phyloP scores from a whole-genome alignment of 2,113 vertebrate genomes.

The Saguinus imperator region DNA sequence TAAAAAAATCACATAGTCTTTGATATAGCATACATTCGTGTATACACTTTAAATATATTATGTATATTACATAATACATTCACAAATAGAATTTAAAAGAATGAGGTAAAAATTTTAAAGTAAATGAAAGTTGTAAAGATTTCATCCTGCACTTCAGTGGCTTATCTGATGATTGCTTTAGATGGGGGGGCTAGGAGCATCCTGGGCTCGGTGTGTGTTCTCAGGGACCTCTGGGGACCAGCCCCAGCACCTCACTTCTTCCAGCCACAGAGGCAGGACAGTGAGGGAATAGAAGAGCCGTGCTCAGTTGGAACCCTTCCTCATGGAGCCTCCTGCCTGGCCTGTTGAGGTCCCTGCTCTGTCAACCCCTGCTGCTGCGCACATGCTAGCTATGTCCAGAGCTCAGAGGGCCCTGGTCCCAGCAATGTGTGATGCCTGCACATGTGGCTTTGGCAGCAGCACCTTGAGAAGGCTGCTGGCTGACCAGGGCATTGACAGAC shows the following conservation, averaged over 20 bases:
- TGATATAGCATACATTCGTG: background rate
- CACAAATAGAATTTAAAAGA: background rate
- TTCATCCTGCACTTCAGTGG: background rate
- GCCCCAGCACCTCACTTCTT: background rate
- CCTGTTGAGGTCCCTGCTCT: background rate
- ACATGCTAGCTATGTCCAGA: fast-evolving
- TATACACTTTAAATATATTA: background rate
- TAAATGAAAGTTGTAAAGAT: background rate
- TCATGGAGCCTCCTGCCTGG: background rate
- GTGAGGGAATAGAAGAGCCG: background rate
- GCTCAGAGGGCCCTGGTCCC: background rate
- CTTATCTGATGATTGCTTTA: background rate
- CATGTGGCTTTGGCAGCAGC: fast-evolving
- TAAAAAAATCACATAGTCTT: background rate
- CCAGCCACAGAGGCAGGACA: background rate
- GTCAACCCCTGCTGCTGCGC: background rate
- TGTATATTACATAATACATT: background rate
- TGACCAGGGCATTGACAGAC: background rate
- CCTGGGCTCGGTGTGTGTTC: background rate
- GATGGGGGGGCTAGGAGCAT: background rate
- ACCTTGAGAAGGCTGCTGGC: background rate
- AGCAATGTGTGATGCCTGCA: background rate
- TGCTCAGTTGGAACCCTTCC: background rate
- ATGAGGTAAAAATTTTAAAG: background rate
- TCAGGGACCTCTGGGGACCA: background rate